Conservation (phyloP, 2,797 vertebrate genomes). For the Diplodus puntazzo region DNA sequence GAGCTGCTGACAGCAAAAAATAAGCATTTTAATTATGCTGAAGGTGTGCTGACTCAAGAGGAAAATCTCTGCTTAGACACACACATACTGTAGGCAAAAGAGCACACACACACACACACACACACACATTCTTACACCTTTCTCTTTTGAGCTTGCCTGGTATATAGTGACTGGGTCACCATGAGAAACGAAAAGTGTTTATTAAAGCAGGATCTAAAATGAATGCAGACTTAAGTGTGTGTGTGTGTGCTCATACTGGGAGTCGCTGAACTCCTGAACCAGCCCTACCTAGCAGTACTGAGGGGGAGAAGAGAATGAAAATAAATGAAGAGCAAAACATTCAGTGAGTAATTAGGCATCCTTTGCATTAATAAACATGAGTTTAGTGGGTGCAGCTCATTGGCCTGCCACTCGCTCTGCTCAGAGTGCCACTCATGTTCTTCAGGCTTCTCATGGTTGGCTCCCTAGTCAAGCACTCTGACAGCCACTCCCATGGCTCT, state of each 20-base stretch:
- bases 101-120: constrained; percentile 14
- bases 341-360: constrained; percentile 80
- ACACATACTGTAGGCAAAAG: not conserved
- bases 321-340: constrained; percentile 67
- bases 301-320: constrained; percentile 45
- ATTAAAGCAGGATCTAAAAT: constrained; percentile 28
- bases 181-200: constrained; percentile 43
- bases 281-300: constrained; percentile 32
- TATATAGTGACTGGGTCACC: constrained; percentile 31
- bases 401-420: constrained; percentile 22
- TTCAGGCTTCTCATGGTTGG: constrained; percentile 48
- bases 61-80: constrained; percentile 29
- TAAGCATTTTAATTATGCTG: constrained; percentile 54
- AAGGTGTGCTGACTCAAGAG: constrained; percentile 64
- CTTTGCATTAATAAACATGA: constrained; percentile 81
- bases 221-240: not conserved
- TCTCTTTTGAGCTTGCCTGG: constrained; percentile 16
- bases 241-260: constrained; percentile 5
- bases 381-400: constrained; percentile 60
- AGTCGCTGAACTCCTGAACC: constrained; percentile 84
- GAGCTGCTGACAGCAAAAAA: constrained; percentile 64
- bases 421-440: constrained; percentile 61
- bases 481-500: constrained; percentile 71
- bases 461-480: constrained; percentile 67
- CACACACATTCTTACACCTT: constrained; percentile 27